phyloP scores from a whole-genome alignment of 2,113 vertebrate genomes.

The Cephalopholis sonnerati region DNA sequence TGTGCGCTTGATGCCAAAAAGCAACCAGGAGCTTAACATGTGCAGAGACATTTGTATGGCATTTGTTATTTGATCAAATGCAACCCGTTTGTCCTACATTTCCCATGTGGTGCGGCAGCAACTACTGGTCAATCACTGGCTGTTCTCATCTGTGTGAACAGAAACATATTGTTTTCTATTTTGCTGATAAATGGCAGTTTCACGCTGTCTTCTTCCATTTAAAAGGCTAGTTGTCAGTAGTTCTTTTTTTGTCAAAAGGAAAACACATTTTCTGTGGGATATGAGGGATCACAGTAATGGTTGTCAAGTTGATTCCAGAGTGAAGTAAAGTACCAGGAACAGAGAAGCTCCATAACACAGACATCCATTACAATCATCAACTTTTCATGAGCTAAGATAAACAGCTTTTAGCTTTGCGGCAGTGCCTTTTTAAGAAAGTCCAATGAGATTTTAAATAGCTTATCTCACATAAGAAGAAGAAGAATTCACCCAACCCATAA shows the following conservation, averaged over 20 bases:
- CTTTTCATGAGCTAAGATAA: neutral
- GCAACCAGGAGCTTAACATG: slow-evolving; percentile 52
- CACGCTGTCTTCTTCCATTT: slow-evolving; percentile 40
- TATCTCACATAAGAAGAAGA: neutral
- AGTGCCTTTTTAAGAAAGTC: neutral
- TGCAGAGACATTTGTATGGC: slow-evolving; percentile 46
- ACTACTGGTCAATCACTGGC: slow-evolving; percentile 35
- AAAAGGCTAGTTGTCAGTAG: slow-evolving; percentile 24
- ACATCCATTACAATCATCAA: slow-evolving; percentile 1
- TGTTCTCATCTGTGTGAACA: slow-evolving; percentile 52
- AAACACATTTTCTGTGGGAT: slow-evolving; percentile 35
- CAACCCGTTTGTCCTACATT: slow-evolving; percentile 8
- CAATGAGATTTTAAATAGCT: neutral
- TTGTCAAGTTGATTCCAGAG: slow-evolving; percentile 25
- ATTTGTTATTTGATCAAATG: slow-evolving; percentile 65
- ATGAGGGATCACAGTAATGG: slow-evolving; percentile 37
- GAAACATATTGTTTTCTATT: slow-evolving; percentile 63
- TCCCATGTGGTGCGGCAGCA: slow-evolving; percentile 44
- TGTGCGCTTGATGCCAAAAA: slow-evolving; percentile 37
- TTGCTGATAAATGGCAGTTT: slow-evolving; percentile 52
- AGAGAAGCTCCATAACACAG: slow-evolving; percentile 18
- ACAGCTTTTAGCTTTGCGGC: neutral
- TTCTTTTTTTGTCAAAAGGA: slow-evolving; percentile 17
- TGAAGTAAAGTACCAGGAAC: slow-evolving; percentile 29
- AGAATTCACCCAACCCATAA: neutral